A percentile compares a stretch with the other conserved stretches of the same genome.
Conservation (phyloP, 2,113 vertebrate genomes). For the Elephantulus edwardii region DNA sequence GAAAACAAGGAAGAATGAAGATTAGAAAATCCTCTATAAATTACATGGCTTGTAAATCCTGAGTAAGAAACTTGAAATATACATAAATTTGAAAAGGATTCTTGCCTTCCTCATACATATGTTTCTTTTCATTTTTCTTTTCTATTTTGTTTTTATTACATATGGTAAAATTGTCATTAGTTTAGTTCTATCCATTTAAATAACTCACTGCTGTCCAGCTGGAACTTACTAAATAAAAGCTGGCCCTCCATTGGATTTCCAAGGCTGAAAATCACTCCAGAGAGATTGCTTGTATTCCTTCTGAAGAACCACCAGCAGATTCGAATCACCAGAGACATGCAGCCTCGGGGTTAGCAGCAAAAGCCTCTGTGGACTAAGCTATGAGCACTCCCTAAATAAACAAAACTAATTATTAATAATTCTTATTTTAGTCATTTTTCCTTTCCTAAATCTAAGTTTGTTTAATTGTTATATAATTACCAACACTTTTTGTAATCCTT, state of each 20-base stretch:
- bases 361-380: too few relatives aligned
- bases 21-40: neutral
- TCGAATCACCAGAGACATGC: too few relatives aligned
- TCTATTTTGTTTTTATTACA: slow-evolving; percentile 32
- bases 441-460: neutral
- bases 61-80: neutral
- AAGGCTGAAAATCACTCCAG: too few relatives aligned
- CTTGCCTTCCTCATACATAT: neutral
- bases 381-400: too few relatives aligned
- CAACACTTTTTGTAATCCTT: neutral
- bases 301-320: too few relatives aligned
- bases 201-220: too few relatives aligned
- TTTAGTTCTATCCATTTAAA: slow-evolving; percentile 15
- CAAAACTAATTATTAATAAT: neutral
- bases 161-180: neutral
- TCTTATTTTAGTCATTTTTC: neutral
- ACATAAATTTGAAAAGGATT: neutral
- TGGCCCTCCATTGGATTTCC: too few relatives aligned
- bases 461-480: slow-evolving; percentile 20
- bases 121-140: neutral
- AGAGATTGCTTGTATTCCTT: too few relatives aligned
- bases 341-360: too few relatives aligned
- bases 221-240: too few relatives aligned
- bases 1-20: neutral
- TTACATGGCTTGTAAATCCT: neutral